Conservation (phyloP, 2,888 invertebrate species). For the Tryphoninae sp. region DNA sequence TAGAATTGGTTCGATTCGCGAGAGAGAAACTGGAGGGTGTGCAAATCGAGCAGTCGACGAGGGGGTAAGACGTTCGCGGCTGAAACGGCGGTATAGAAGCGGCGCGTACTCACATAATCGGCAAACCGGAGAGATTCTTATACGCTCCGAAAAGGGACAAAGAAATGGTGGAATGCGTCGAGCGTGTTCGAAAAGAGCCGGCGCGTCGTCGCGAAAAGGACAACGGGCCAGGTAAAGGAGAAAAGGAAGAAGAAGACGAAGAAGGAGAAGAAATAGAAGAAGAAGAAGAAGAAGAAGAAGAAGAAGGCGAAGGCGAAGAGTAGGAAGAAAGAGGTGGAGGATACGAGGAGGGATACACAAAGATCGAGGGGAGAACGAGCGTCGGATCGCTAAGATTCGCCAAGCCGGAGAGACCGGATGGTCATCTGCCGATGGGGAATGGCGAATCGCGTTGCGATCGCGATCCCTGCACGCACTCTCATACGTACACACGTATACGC, state of each 20-base stretch:
- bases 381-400: slow-evolving; percentile 59
- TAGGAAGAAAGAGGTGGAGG: slow-evolving; percentile 19
- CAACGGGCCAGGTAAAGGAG: slow-evolving; percentile 31
- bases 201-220: slow-evolving; percentile 58
- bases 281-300: slow-evolving; percentile 34
- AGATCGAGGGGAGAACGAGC: slow-evolving; percentile 37
- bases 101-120: background rate
- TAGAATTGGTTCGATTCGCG: slow-evolving; percentile 22
- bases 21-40: slow-evolving; percentile 49
- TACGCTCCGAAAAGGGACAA: slow-evolving; percentile 69
- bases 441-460: slow-evolving; percentile 55
- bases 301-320: slow-evolving; percentile 28
- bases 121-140: slow-evolving; percentile 26
- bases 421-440: slow-evolving; percentile 38
- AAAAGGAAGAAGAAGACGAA: slow-evolving; percentile 31
- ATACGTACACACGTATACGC: background rate
- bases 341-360: slow-evolving; percentile 14
- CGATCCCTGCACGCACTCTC: slow-evolving; percentile 8
- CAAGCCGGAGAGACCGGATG: slow-evolving; percentile 39
- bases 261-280: slow-evolving; percentile 32
- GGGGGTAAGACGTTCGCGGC: slow-evolving; percentile 20
- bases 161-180: slow-evolving; percentile 77
- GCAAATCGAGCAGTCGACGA: slow-evolving; percentile 50
- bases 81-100: slow-evolving; percentile 30
- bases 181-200: slow-evolving; percentile 70